These are phyloP conservation scores for Scortum barcoo DNA, from an alignment of 2,113 vertebrate genomes.

Conservation along the genomic window DNA sequence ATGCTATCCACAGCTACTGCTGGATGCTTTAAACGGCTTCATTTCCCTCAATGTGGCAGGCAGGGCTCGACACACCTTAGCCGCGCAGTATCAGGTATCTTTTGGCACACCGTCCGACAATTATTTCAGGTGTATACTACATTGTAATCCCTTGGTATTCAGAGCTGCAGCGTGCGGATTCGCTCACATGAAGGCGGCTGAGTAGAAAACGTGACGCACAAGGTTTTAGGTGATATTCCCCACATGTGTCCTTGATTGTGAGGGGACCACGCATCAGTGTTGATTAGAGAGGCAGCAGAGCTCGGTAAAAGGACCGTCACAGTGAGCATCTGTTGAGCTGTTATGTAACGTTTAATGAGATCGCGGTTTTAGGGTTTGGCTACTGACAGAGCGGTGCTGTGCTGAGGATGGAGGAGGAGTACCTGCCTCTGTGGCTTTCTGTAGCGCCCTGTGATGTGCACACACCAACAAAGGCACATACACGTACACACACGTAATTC, in stretches of 20 bases:
- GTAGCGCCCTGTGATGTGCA: conserved; percentile 19
- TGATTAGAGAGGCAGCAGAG: conserved; percentile 35
- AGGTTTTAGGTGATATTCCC: conserved; percentile 39
- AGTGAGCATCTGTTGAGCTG: conserved; percentile 65
- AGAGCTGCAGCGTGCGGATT: background rate
- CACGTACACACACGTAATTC: background rate
- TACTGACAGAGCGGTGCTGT: conserved; percentile 63
- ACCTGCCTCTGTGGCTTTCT: conserved; percentile 31
- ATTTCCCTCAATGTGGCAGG: conserved; percentile 18
- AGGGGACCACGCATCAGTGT: conserved; percentile 46
- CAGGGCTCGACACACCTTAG: conserved; percentile 12
- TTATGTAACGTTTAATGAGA: conserved; percentile 73
- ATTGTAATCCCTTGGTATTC: background rate
- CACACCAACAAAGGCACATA: conserved; percentile 6
- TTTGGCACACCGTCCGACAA: background rate
- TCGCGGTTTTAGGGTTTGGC: conserved; percentile 61
- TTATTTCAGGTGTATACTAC: conserved; percentile 2
- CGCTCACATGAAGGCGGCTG: background rate
- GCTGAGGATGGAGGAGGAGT: conserved; percentile 39
- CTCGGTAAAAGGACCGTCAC: conserved; percentile 49
- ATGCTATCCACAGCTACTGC: conserved; percentile 23
- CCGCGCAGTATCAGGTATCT: conserved; percentile 27
- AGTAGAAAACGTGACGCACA: conserved; percentile 6
- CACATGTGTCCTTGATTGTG: conserved; percentile 40
- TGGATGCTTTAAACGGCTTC: background rate